Percentiles rank a stretch among this genome's conserved stretches.
These are phyloP conservation scores for Eulemur macaco DNA, from an alignment of 2,113 vertebrate genomes.

Conservation along the genomic window DNA sequence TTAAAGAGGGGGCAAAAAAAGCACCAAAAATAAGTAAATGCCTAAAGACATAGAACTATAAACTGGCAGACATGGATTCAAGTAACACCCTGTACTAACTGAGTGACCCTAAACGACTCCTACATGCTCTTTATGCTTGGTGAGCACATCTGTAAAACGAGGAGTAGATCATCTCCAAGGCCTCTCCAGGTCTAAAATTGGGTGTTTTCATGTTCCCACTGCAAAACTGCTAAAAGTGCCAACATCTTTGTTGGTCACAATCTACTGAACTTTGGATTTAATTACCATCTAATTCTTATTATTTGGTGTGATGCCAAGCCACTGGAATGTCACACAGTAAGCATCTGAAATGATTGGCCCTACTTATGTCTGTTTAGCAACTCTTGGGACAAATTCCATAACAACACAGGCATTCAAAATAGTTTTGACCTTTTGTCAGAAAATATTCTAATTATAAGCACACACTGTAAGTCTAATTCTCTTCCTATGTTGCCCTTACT, in stretches of 20 bases:
- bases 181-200: not conserved
- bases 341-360: not conserved
- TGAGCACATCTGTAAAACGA: not conserved
- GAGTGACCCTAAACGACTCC: not conserved
- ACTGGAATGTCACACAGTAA: not conserved
- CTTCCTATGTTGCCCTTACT: conserved; percentile 46
- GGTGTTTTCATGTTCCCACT: not conserved
- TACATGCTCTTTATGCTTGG: not conserved
- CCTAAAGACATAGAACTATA: not conserved
- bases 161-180: not conserved
- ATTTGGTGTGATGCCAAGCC: not conserved
- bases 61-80: not conserved
- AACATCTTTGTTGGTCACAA: not conserved
- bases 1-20: not conserved
- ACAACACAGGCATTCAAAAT: conserved; percentile 10
- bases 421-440: conserved; percentile 25
- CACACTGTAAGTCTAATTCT: not conserved
- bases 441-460: conserved; percentile 38
- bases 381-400: conserved; percentile 21
- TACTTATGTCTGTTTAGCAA: not conserved
- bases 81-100: not conserved
- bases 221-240: not conserved
- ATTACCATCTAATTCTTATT: not conserved
- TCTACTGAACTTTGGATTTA: not conserved
- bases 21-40: not conserved